Conservation (phyloP, 2,888 invertebrate genomes). For the Drosophila aldrichi region DNA sequence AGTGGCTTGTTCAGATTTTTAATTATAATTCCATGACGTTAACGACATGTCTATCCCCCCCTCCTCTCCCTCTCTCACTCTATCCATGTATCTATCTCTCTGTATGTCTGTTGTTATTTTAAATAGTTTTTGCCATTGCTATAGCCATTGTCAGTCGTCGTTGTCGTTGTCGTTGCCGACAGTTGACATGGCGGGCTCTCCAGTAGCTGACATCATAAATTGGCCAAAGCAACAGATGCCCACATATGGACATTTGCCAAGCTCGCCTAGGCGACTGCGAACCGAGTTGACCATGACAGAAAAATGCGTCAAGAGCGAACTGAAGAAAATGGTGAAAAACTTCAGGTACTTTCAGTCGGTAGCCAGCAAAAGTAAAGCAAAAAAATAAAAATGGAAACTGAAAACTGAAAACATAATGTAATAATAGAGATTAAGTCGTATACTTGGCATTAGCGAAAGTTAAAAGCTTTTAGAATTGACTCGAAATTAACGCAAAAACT, state of each 20-base stretch:
- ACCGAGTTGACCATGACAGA: slow-evolving; percentile 7
- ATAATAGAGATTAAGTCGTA: neutral
- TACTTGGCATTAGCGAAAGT: neutral
- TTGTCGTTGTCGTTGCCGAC: slow-evolving; percentile 18
- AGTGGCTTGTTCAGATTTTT: slow-evolving; percentile 55
- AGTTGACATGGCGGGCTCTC: slow-evolving; percentile 45
- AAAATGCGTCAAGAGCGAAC: neutral
- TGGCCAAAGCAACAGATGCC: slow-evolving; percentile 36
- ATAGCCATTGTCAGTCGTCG: slow-evolving; percentile 24
- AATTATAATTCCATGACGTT: slow-evolving; percentile 68
- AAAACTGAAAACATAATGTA: neutral
- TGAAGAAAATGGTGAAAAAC: slow-evolving; percentile 6
- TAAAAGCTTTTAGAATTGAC: neutral
- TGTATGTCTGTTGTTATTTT: slow-evolving; percentile 35
- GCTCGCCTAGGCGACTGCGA: slow-evolving; percentile 32
- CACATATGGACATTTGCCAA: slow-evolving; percentile 35
- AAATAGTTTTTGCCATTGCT: slow-evolving; percentile 56
- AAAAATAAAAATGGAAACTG: neutral
- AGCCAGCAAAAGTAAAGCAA: neutral
- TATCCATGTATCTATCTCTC: no score
- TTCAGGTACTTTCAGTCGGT: neutral
- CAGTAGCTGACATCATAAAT: slow-evolving; percentile 66
- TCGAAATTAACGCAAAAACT: neutral
- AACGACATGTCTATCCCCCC: slow-evolving; percentile 40
- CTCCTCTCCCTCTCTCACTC: neutral